Conservation (phyloP, 2,797 vertebrate species). For the Catharus ustulatus region DNA sequence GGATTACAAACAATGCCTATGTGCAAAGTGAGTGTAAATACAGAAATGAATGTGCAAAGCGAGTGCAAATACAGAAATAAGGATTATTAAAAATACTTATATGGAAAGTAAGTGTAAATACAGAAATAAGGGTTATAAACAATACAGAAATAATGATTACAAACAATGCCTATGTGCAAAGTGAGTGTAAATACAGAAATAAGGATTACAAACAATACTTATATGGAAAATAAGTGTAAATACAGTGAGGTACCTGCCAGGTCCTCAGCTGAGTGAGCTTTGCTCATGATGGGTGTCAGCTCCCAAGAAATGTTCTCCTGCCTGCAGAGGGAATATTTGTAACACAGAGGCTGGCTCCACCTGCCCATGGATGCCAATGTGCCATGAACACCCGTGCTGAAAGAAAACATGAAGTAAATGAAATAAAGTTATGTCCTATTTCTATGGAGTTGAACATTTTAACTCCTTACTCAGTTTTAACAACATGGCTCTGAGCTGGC, state of each 20-base stretch:
- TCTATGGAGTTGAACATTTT: rapidly evolving
- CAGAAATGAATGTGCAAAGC: not conserved
- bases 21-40: not conserved
- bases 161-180: not conserved
- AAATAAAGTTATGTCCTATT: not conserved
- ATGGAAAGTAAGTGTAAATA: not conserved
- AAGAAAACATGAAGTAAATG: not conserved
- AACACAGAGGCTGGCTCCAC: not conserved
- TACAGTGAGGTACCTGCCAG: not conserved
- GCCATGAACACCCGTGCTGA: not conserved
- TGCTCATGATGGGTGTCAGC: not conserved
- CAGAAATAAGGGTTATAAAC: not conserved
- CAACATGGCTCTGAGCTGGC: rapidly evolving
- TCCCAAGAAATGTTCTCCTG: not conserved
- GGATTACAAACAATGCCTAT: not conserved
- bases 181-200: not conserved
- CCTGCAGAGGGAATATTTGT: not conserved
- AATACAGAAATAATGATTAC: not conserved
- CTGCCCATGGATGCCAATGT: rapidly evolving
- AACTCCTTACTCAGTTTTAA: not conserved
- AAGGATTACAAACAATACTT: not conserved
- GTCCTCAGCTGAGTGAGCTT: not conserved
- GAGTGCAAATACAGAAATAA: not conserved
- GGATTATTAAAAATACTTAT: too few species aligned
- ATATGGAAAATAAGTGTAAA: not conserved